Evolutionary conservation across 1,140 invertebrate genomes (phyloP).

Genomic region (Zaprionus capensis): DNA sequence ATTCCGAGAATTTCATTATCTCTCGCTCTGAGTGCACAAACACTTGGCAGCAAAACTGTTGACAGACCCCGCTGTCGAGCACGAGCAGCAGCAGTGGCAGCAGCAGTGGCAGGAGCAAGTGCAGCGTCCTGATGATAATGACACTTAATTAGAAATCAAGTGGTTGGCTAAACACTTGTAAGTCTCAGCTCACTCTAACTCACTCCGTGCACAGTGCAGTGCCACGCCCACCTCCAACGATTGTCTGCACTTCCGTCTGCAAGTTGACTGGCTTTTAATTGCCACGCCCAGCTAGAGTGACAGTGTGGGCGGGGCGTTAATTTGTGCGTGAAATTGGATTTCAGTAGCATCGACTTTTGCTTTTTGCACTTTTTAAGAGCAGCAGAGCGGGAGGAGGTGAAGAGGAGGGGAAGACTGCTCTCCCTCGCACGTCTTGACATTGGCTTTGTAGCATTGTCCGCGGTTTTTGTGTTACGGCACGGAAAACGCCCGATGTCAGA

Average conservation of each 20-base stretch:
- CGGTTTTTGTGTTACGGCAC: constrained; percentile 25
- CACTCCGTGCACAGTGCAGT: neutral
- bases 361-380: constrained; percentile 8
- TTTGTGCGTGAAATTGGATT: constrained; percentile 70
- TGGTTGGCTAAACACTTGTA: constrained; percentile 48
- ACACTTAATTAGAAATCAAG: constrained; percentile 71
- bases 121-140: constrained; percentile 45
- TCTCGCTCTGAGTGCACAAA: constrained; percentile 30
- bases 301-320: constrained; percentile 40
- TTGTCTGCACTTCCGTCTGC: neutral
- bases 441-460: constrained; percentile 38
- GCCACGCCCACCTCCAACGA: neutral
- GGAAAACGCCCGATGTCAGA: constrained; percentile 7
- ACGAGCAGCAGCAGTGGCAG: neutral
- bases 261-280: constrained; percentile 22
- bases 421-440: neutral
- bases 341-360: constrained; percentile 8
- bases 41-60: constrained; percentile 47
- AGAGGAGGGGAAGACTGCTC: neutral
- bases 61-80: constrained; percentile 5
- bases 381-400: neutral
- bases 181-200: constrained; percentile 19
- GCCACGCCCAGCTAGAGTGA: constrained; percentile 19
- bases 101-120: neutral
- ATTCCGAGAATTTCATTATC: constrained; percentile 30